Evolutionary conservation across 2,113 vertebrate genomes (phyloP).

Genomic region (Carollia perspicillata): DNA sequence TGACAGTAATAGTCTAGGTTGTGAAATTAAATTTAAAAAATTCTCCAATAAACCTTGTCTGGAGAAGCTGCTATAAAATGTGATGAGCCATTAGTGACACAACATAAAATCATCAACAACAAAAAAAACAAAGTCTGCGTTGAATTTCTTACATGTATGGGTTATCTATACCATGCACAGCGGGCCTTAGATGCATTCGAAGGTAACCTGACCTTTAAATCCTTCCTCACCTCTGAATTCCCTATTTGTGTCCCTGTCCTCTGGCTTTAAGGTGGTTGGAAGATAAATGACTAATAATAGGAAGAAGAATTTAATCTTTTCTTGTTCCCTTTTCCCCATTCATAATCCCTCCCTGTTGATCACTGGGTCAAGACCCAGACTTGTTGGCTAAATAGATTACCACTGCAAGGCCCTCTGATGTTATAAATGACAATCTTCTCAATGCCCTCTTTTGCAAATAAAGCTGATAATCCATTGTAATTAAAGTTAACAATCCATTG

Average conservation of each 20-base stretch:
- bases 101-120: neutral
- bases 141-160: neutral
- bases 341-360: neutral
- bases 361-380: neutral
- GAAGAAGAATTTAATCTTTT: neutral
- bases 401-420: neutral
- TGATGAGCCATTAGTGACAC: neutral
- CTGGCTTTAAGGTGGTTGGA: neutral
- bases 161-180: neutral
- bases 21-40: neutral
- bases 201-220: neutral
- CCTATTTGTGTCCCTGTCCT: neutral
- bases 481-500: neutral
- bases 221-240: neutral
- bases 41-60: neutral
- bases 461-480: neutral
- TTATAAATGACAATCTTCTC: neutral
- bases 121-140: neutral
- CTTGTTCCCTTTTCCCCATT: neutral
- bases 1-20: neutral
- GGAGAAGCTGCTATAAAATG: neutral
- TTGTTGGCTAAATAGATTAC: neutral
- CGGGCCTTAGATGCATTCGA: neutral
- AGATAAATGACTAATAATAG: neutral
- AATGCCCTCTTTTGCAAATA: neutral